Percentiles rank a stretch among this genome's conserved stretches.
Conservation (phyloP, 2,888 invertebrate genomes). For the Oscheius onirici region DNA sequence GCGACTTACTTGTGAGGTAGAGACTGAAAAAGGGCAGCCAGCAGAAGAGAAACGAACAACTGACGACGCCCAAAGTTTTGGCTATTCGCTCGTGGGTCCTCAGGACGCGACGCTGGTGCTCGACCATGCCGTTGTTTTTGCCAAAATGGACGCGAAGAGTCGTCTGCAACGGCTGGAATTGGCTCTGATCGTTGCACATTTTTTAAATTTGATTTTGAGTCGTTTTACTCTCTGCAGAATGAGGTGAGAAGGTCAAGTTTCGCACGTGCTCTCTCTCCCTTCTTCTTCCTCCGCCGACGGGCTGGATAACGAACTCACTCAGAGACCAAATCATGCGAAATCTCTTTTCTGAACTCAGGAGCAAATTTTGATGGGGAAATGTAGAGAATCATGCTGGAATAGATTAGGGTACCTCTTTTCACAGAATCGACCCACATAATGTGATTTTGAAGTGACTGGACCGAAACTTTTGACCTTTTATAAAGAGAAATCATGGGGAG, state of each 20-base stretch:
- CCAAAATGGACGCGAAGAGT: conserved; percentile 71
- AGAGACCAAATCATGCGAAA: not conserved
- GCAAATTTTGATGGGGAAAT: too few relatives aligned
- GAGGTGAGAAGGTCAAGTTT: not conserved
- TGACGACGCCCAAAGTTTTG: conserved; percentile 77
- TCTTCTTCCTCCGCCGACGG: not conserved
- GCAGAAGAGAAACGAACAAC: conserved; percentile 77
- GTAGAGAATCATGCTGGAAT: too few relatives aligned
- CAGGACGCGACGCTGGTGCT: conserved; percentile 71
- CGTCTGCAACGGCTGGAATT: conserved; percentile 52
- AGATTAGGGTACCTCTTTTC: too few relatives aligned
- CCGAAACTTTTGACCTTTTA: too few relatives aligned
- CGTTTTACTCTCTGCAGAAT: not conserved
- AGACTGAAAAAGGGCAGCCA: conserved; percentile 78
- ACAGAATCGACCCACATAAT: too few relatives aligned
- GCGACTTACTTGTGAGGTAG: conserved; percentile 76
- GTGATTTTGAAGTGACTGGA: too few relatives aligned
- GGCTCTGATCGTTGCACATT: not conserved
- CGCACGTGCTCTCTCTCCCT: not conserved
- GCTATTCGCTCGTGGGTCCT: conserved; percentile 75
- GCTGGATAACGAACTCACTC: not conserved
- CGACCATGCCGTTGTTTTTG: conserved; percentile 70
- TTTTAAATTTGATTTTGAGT: not conserved
- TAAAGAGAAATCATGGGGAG: too few relatives aligned
- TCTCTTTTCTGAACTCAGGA: not conserved